phyloP scores from a whole-genome alignment of 2,888 invertebrate genomes.

The Mylabris sibirica region DNA sequence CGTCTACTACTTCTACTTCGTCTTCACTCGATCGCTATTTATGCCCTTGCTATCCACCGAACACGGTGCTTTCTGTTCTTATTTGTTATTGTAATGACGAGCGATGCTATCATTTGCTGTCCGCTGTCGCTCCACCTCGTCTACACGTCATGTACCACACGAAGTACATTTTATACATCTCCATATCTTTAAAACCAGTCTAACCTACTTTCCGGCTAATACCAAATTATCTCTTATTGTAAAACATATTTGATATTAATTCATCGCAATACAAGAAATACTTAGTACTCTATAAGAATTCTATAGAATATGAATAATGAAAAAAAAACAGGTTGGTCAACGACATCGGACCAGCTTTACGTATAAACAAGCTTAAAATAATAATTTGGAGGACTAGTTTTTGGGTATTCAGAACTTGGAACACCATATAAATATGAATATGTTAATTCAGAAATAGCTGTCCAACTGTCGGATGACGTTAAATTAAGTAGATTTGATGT shows the following conservation, averaged over 20 bases:
- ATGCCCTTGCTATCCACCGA: constrained; percentile 53
- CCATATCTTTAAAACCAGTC: constrained; percentile 43
- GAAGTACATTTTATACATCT: constrained; percentile 51
- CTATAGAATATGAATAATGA: constrained; percentile 14
- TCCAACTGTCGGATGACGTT: constrained; percentile 48
- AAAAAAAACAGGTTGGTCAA: constrained; percentile 20
- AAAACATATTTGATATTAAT: not conserved
- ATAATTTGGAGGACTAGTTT: constrained; percentile 30
- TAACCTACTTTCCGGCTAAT: constrained; percentile 22
- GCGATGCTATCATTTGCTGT: constrained; percentile 58
- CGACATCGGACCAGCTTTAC: constrained; percentile 30
- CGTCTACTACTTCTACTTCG: not conserved
- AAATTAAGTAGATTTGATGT: constrained; percentile 49
- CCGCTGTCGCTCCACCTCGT: constrained; percentile 57
- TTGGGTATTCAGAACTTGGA: constrained; percentile 35
- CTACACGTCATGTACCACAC: constrained; percentile 55
- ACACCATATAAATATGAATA: constrained; percentile 46
- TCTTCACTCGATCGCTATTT: constrained; percentile 45
- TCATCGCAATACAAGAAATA: no score
- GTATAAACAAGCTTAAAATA: constrained; percentile 35
- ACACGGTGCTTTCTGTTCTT: constrained; percentile 59
- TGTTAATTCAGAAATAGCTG: constrained; percentile 48
- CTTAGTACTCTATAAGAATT: not conserved
- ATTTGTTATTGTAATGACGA: constrained; percentile 62
- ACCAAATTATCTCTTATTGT: constrained; percentile 6